Conservation (phyloP, 2,888 invertebrate genomes). For the Drosophila hamatofila region DNA sequence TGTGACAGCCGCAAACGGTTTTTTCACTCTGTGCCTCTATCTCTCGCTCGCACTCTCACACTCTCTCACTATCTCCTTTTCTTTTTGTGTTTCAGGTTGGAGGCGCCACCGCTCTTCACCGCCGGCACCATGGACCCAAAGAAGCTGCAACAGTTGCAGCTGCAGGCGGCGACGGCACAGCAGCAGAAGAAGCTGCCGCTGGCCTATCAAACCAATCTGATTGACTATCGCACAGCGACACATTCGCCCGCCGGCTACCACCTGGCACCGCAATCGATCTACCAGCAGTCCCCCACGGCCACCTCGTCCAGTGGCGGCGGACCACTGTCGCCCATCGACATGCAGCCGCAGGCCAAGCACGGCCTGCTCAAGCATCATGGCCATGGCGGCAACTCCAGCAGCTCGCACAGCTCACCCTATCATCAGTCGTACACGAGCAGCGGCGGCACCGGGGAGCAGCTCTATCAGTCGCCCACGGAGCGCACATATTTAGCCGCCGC, state of each 20-base stretch:
- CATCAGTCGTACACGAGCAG: constrained; percentile 86
- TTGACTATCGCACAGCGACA: constrained; percentile 87
- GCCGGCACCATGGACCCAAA: constrained; percentile 89
- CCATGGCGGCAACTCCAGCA: constrained; percentile 77
- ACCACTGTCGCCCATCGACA: constrained; percentile 83
- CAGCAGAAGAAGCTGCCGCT: constrained; percentile 86
- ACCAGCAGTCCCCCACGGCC: constrained; percentile 82
- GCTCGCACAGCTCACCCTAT: constrained; percentile 83
- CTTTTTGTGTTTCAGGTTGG: constrained; percentile 87
- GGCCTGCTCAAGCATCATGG: constrained; percentile 70
- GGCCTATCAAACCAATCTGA: constrained; percentile 85
- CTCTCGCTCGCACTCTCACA: too few species aligned
- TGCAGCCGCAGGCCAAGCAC: constrained; percentile 83
- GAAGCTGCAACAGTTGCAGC: constrained; percentile 86
- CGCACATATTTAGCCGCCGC: constrained; percentile 86
- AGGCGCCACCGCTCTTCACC: constrained; percentile 89
- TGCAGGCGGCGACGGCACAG: constrained; percentile 80
- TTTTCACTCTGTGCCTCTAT: constrained; percentile 2
- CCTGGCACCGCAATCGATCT: constrained; percentile 65
- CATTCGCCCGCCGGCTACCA: constrained; percentile 84
- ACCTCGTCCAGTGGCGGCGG: constrained; percentile 83
- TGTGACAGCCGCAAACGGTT: constrained; percentile 6
- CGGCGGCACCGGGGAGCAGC: constrained; percentile 80
- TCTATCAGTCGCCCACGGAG: constrained; percentile 86
- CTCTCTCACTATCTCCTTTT: not conserved